These are phyloP conservation scores for Muscicapa striata DNA, from an alignment of 2,797 vertebrate genomes.

Conservation along the genomic window DNA sequence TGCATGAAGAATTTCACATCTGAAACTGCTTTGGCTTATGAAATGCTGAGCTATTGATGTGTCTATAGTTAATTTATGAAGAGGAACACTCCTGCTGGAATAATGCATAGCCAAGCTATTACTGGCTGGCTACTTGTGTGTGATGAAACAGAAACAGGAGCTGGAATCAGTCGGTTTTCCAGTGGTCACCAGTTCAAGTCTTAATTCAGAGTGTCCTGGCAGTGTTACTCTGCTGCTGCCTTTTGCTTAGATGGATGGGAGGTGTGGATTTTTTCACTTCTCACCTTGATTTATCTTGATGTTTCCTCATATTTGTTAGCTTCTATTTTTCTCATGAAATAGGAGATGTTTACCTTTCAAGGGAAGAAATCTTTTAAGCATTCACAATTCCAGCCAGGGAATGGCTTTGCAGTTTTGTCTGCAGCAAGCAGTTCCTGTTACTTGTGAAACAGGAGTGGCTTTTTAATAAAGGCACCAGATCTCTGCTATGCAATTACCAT, in stretches of 20 bases:
- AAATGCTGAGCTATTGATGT: background rate
- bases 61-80: background rate
- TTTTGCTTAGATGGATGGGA: background rate
- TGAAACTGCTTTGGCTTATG: background rate
- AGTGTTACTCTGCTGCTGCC: background rate
- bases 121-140: background rate
- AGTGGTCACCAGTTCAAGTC: background rate
- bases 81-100: background rate
- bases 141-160: background rate
- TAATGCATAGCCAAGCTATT: background rate
- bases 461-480: background rate
- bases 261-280: background rate
- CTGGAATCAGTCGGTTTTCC: background rate
- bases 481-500: slow-evolving; percentile 5
- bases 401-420: background rate
- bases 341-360: background rate
- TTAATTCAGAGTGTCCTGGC: background rate
- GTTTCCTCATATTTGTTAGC: background rate
- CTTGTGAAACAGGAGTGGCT: background rate
- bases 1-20: background rate
- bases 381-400: background rate
- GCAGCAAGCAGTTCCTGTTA: slow-evolving; percentile 9
- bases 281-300: background rate
- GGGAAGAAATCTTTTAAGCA: background rate
- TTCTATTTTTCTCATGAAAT: background rate